A percentile compares a stretch with the other conserved stretches of the same genome.
Conservation (phyloP, 2,888 invertebrate species). For the Theodoxus fluviatilis region DNA sequence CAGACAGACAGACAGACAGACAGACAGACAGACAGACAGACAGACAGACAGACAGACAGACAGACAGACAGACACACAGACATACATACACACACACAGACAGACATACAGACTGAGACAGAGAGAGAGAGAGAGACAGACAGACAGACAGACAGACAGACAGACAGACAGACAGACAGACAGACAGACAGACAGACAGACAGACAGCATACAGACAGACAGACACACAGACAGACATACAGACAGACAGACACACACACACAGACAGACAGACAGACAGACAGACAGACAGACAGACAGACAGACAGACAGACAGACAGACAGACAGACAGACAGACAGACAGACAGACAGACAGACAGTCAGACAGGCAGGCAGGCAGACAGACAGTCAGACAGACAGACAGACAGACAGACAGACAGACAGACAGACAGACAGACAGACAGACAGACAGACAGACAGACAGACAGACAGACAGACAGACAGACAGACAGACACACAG, state of each 20-base stretch:
- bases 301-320: background rate
- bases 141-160: too few relatives aligned
- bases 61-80: conserved; percentile 12
- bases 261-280: background rate
- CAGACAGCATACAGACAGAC: too few relatives aligned
- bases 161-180: too few relatives aligned
- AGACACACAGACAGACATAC: too few relatives aligned
- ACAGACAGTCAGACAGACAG: background rate
- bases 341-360: background rate
- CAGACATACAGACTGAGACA: background rate
- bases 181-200: too few relatives aligned
- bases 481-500: background rate
- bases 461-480: background rate
- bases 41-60: background rate
- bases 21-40: background rate
- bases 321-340: background rate
- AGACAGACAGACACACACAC: background rate
- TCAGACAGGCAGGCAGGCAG: background rate
- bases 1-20: too few relatives aligned
- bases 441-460: conserved; percentile 2
- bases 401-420: background rate
- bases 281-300: conserved; percentile 5
- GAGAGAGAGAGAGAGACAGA: too few relatives aligned
- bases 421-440: conserved; percentile 22
- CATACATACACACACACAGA: background rate